Evolutionary conservation across 2,113 vertebrate genomes (phyloP), one percentile per base, ranked within the genome.

Genomic region (Pantherophis guttatus): DNA sequence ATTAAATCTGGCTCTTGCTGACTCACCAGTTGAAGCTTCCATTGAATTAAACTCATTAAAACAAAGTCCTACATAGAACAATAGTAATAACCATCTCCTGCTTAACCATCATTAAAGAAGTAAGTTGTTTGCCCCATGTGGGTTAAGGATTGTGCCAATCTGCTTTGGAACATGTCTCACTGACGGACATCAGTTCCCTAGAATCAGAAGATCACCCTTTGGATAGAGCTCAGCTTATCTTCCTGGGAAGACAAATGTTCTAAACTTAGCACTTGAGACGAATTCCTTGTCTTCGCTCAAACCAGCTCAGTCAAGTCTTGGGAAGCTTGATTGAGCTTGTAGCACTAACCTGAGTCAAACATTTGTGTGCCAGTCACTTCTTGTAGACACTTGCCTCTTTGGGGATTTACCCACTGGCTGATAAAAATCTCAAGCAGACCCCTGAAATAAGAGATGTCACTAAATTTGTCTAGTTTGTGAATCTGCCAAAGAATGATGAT

Each of bases 271-370:
- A 86, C 11, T 24, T 44, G 54, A 0, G 0, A 87, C 54, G 90
- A 90, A 91, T 87, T 29, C 87, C 88, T 91, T 93, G 57, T 50
- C 0, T 44, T 88, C 26, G 59, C 7, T 93, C 93, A 87, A 91
- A 89, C 0, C 2, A 48, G 91, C 86, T 91, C 91, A 89, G 81
- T n/a, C 94, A 87, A 19, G 21, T 91, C 94, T 0, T 58, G 70
- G 88, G 88, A 92, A 44, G 24, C 94, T 91, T 95, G 94, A 17
- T 10, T 10, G 91, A 92, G 6, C 94, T 90, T 95, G 91, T 50
- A 89, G 0, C 23, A 92, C 2, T 0, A 23, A 5, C 94, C 86
- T 93, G 62, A 57, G 86, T 93, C 87, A 91, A 48, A 19, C 0
- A 0, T 87, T 94, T 94, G 8, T 0, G 0, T 0, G 26, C 93